These are phyloP conservation scores for Hemicordylus capensis DNA, from an alignment of 2,113 vertebrate species.

Conservation along the genomic window DNA sequence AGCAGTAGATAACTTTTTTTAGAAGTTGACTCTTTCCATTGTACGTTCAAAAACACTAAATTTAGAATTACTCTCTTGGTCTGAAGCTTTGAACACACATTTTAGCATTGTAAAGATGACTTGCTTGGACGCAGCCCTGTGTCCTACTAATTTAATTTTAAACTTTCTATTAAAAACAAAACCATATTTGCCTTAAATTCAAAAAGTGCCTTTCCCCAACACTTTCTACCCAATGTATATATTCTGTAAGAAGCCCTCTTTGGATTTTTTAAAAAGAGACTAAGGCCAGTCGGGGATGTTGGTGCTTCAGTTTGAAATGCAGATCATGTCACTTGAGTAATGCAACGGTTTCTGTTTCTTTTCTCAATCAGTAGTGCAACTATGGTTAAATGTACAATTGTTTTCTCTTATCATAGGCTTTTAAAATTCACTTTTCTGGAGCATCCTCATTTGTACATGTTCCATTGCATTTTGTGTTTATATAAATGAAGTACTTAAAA, in stretches of 20 bases:
- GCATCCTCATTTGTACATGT: constrained; percentile 64
- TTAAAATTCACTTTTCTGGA: constrained; percentile 71
- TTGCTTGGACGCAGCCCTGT: constrained; percentile 51
- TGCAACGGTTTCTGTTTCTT: constrained; percentile 39
- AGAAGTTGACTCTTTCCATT: constrained; percentile 43
- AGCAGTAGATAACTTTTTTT: constrained; percentile 65
- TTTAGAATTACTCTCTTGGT: constrained; percentile 60
- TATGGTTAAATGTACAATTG: constrained; percentile 60
- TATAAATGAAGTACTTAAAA: constrained; percentile 72
- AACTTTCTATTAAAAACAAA: constrained; percentile 69
- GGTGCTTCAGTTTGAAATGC: constrained; percentile 27
- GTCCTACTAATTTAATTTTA: constrained; percentile 63
- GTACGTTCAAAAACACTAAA: constrained; percentile 10
- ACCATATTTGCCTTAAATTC: constrained; percentile 85
- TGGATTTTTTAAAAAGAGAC: constrained; percentile 30
- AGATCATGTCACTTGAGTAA: constrained; percentile 32
- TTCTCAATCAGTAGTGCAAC: constrained; percentile 51
- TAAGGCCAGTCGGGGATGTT: constrained; percentile 23
- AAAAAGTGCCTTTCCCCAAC: constrained; percentile 88
- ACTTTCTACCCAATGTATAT: constrained; percentile 70
- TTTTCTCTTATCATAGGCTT: constrained; percentile 64
- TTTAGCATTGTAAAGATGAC: constrained; percentile 66
- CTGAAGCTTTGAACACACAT: constrained; percentile 61
- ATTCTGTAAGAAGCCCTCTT: constrained; percentile 55
- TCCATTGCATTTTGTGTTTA: constrained; percentile 71